phyloP scores from a whole-genome alignment of 64 coral and sea anemone genomes.

The Exaiptasia diaphana region DNA sequence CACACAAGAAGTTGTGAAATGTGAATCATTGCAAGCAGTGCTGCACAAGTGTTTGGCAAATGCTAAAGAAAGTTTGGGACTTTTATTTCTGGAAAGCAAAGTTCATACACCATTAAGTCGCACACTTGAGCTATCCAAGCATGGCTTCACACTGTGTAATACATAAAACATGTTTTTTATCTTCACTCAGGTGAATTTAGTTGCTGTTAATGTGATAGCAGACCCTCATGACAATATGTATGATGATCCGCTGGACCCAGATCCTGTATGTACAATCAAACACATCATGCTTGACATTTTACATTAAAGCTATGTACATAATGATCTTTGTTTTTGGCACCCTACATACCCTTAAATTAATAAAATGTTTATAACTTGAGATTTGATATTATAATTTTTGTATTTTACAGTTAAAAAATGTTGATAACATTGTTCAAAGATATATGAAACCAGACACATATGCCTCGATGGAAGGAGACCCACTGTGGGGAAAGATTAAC shows the following conservation, averaged over 20 bases:
- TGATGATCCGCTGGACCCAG: constrained; percentile 15
- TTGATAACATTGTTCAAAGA: constrained; percentile 69
- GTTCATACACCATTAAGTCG: too few relatives aligned
- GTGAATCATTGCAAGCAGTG: too few relatives aligned
- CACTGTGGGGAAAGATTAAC: constrained; percentile 94
- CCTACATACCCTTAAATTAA: background rate
- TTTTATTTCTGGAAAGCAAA: too few relatives aligned
- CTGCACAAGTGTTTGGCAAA: too few relatives aligned
- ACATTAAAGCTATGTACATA: too few relatives aligned
- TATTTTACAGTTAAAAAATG: constrained; percentile 52
- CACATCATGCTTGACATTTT: too few relatives aligned
- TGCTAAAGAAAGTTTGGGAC: too few relatives aligned
- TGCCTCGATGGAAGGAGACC: constrained; percentile 39
- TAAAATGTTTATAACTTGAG: background rate
- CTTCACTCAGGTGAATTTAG: constrained; percentile 85
- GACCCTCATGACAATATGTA: constrained; percentile 29
- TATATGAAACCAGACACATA: constrained; percentile 62
- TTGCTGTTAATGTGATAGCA: constrained; percentile 88
- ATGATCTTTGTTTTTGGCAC: background rate
- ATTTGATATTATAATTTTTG: too few relatives aligned
- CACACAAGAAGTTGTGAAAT: too few relatives aligned
- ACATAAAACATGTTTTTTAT: too few relatives aligned
- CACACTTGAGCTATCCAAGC: too few relatives aligned
- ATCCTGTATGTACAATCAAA: constrained; percentile 25
- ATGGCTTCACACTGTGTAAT: too few relatives aligned